Percentiles rank a stretch among this genome's conserved stretches.
Conservation (phyloP, 2,888 invertebrate genomes). For the Chrysolina haemoptera region DNA sequence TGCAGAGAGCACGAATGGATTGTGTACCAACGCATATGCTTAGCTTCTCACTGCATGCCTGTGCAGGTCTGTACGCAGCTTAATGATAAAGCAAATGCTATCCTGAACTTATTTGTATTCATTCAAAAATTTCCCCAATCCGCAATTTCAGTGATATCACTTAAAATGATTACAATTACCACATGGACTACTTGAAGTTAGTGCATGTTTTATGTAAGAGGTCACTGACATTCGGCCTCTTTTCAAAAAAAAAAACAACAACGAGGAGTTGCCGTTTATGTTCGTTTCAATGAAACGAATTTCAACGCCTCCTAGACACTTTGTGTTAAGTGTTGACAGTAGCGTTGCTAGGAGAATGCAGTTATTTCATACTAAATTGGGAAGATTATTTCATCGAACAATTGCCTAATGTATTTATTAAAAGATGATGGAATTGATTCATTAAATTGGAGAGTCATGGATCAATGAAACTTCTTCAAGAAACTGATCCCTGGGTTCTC, state of each 20-base stretch:
- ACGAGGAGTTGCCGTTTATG: constrained; percentile 3
- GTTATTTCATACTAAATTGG: constrained; percentile 4
- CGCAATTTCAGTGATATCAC: not conserved
- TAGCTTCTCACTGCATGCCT: too few species aligned
- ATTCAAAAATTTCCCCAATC: not conserved
- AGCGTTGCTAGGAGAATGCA: constrained; percentile 22
- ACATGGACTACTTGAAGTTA: not conserved
- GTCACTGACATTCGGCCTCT: constrained; percentile 9
- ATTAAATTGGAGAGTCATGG: not conserved
- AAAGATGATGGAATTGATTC: not conserved
- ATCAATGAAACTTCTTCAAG: not conserved
- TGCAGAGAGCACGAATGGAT: too few species aligned
- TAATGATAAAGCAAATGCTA: not conserved
- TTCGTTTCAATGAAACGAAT: constrained; percentile 15
- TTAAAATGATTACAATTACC: not conserved
- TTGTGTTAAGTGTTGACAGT: constrained; percentile 17
- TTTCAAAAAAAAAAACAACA: not conserved
- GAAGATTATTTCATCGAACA: constrained; percentile 2
- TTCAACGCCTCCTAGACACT: constrained; percentile 15
- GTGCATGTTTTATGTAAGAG: constrained; percentile 13
- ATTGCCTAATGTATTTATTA: not conserved
- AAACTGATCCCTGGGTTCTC: not conserved
- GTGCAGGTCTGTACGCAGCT: too few species aligned
- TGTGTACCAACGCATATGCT: too few species aligned
- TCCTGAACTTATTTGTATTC: not conserved